These are phyloP conservation scores for Sylvia borin DNA, from an alignment of 2,797 vertebrate species.

Conservation along the genomic window DNA sequence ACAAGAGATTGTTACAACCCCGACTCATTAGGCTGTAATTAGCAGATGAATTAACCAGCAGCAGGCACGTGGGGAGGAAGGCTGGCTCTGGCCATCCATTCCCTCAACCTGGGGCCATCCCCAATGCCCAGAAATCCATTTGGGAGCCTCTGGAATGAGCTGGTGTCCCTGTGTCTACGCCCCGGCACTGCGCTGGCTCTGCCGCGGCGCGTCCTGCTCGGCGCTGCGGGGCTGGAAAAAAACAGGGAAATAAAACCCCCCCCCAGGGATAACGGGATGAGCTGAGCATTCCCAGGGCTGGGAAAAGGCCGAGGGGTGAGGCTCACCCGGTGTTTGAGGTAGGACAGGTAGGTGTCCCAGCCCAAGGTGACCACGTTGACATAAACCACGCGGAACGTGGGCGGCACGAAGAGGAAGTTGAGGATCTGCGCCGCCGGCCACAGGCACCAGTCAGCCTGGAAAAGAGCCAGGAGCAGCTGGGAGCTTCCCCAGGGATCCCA, in stretches of 20 bases:
- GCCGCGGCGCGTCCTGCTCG: rapidly evolving
- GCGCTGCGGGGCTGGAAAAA: neutral
- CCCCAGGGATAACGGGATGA: no score
- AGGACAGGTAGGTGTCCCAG: slow-evolving; percentile 95
- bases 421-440: slow-evolving; percentile 91
- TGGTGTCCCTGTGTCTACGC: rapidly evolving
- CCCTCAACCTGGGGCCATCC: rapidly evolving
- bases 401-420: slow-evolving; percentile 91
- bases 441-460: slow-evolving; percentile 88
- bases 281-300: no score
- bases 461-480: rapidly evolving
- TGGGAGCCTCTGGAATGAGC: rapidly evolving
- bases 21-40: neutral
- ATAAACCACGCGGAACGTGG: slow-evolving; percentile 88
- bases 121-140: rapidly evolving
- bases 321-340: slow-evolving; percentile 81
- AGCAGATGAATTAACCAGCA: neutral
- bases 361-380: slow-evolving; percentile 90
- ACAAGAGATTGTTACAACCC: neutral
- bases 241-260: no score
- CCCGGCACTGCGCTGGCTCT: rapidly evolving
- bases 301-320: rapidly evolving
- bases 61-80: neutral
- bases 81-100: neutral
- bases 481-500: rapidly evolving